These are phyloP conservation scores for Cistogaster globosa DNA, from an alignment of 2,888 invertebrate species.

Conservation along the genomic window DNA sequence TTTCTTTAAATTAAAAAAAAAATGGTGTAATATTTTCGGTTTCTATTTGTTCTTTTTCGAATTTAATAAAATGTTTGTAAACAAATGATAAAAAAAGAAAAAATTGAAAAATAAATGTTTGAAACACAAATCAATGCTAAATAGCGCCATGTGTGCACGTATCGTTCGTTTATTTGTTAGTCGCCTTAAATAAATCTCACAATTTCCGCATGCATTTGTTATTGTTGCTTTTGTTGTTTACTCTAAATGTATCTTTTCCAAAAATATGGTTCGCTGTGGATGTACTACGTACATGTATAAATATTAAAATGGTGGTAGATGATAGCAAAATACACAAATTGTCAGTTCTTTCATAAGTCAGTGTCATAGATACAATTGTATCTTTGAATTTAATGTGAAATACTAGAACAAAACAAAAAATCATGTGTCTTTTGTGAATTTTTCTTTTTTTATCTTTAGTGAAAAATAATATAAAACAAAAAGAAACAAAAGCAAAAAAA, in stretches of 20 bases:
- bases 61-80: conserved; percentile 60
- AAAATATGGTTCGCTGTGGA: conserved; percentile 24
- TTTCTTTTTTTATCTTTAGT: neutral
- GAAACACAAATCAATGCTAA: conserved; percentile 60
- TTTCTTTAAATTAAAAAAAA: conserved; percentile 13
- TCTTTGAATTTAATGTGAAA: conserved; percentile 57
- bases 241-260: neutral
- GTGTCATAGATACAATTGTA: conserved; percentile 70
- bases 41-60: conserved; percentile 12
- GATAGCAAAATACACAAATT: conserved; percentile 45
- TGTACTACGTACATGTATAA: conserved; percentile 24
- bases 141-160: conserved; percentile 59
- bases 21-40: neutral
- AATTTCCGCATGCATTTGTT: conserved; percentile 35
- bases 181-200: conserved; percentile 30
- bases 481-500: neutral
- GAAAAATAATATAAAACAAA: neutral
- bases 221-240: conserved; percentile 34
- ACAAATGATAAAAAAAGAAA: conserved; percentile 45
- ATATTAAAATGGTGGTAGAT: conserved; percentile 35
- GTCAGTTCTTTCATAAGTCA: conserved; percentile 64
- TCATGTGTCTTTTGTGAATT: conserved; percentile 15
- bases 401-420: conserved; percentile 20
- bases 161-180: conserved; percentile 17
- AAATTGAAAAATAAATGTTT: conserved; percentile 38